A percentile compares a stretch with the other conserved stretches of the same genome.
phyloP scores from a whole-genome alignment of 1,140 invertebrate genomes.

The Drosophila asahinai region DNA sequence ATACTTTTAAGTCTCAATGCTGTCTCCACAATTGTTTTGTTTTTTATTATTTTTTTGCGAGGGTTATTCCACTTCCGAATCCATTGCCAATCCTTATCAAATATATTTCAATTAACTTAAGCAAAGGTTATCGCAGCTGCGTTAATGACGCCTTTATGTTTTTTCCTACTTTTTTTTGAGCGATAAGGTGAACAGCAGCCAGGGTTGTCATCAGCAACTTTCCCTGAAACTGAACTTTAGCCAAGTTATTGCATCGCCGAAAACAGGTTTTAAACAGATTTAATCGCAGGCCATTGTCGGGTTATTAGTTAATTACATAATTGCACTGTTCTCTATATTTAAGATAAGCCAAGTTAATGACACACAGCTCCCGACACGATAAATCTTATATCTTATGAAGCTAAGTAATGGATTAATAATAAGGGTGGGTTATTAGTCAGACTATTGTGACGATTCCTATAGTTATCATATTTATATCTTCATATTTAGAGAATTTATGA shows the following conservation, averaged over 20 bases:
- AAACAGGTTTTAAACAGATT: slow-evolving; percentile 29
- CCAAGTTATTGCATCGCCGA: background rate
- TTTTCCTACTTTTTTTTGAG: background rate
- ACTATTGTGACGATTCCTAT: background rate
- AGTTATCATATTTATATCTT: no score
- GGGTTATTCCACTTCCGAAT: background rate
- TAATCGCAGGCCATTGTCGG: slow-evolving; percentile 5
- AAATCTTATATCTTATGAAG: background rate
- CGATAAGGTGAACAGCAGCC: slow-evolving; percentile 19
- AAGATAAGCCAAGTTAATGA: slow-evolving; percentile 23
- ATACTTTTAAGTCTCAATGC: background rate
- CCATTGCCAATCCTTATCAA: slow-evolving; percentile 47
- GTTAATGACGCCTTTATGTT: slow-evolving; percentile 21
- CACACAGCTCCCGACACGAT: background rate
- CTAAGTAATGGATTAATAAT: slow-evolving; percentile 7
- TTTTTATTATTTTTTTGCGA: slow-evolving; percentile 2
- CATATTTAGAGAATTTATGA: no score
- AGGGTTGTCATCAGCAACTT: slow-evolving; percentile 6
- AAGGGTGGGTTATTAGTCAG: slow-evolving; percentile 4
- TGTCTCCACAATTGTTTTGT: background rate
- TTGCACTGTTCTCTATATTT: slow-evolving; percentile 22
- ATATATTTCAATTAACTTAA: slow-evolving; percentile 63
- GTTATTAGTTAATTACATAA: slow-evolving; percentile 38
- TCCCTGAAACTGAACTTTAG: slow-evolving; percentile 12
- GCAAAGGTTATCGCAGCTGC: slow-evolving; percentile 17